A percentile compares a stretch with the other conserved stretches of the same genome.
Conservation (phyloP, 2,888 invertebrate genomes). For the Sepiola atlantica region DNA sequence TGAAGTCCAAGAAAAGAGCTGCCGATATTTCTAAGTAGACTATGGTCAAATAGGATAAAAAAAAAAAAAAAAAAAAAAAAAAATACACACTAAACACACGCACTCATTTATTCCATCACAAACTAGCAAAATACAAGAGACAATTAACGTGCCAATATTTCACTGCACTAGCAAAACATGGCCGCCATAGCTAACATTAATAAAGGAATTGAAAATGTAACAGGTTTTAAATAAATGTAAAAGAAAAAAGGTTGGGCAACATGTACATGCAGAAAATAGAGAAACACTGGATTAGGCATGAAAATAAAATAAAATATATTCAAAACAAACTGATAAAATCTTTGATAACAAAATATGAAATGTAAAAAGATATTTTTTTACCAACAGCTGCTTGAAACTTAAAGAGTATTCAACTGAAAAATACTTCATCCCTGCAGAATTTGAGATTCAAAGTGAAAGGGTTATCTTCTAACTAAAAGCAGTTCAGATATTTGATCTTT, state of each 20-base stretch:
- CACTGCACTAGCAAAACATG: constrained; percentile 45
- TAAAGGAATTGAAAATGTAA: neutral
- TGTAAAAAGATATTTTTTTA: neutral
- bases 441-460: neutral
- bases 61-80: too few species aligned
- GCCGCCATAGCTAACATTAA: constrained; percentile 33
- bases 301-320: neutral
- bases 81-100: neutral
- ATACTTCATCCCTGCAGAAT: neutral
- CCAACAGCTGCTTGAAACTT: neutral
- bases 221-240: constrained; percentile 2
- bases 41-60: neutral
- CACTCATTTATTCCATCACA: neutral
- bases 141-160: constrained; percentile 34
- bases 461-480: neutral
- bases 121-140: constrained; percentile 41
- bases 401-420: neutral
- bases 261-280: constrained; percentile 10
- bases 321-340: neutral
- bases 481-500: neutral
- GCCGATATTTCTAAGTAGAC: neutral
- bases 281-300: constrained; percentile 34
- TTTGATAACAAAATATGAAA: neutral
- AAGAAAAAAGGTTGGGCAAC: constrained; percentile 35
- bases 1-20: constrained; percentile 20